Evolutionary conservation across 2,113 vertebrate genomes (phyloP), one percentile per base, ranked within the genome.

Genomic region (Catharus fuscescens): DNA sequence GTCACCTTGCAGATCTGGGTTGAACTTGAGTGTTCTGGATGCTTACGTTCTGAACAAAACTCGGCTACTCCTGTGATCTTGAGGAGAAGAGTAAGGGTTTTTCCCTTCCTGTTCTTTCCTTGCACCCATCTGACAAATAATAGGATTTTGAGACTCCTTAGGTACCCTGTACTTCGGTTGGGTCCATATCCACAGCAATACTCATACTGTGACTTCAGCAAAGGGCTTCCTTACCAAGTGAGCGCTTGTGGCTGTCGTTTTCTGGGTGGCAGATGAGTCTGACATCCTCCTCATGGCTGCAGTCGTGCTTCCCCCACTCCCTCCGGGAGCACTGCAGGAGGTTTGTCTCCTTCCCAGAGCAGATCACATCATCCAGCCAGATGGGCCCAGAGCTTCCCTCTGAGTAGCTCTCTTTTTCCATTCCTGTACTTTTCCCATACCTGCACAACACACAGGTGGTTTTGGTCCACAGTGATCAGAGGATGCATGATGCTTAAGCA

Each of bases 311-410:
- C 59, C 98, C 98, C 99, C 99, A 99, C 52, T 98, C 98, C 64
- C 96, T 96, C 86, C 91, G 97, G 40, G 97, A 97, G 79, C 99
- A 99, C 44, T 98, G 98, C 57, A 98, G 81, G 9, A 99, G 90
- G 44, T 98, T 95, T 9, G 98, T 95, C 90, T 99, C 99, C 95
- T 98, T 99, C 80, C 99, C 99, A 0, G 98, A 98, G 96, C 99
- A 99, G 95, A 96, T 98, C 90, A 99, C 98, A 21, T 99, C 99
- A 57, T 99, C 99, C 97, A 99, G 54, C 96, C 99, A 98, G 95
- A 99, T 98, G 38, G 98, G 98, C 91, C 98, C 98, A 4, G 94
- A 56, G 36, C 97, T 97, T 79, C 90, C 96, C 79, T 98, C 97
- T 9, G 98, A 98, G 65, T 92, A 97, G 77, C 93, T 95, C 62